Base-by-base conservation (phyloP, 2,797 vertebrate species). In the Trachurus trachurus region DNA sequence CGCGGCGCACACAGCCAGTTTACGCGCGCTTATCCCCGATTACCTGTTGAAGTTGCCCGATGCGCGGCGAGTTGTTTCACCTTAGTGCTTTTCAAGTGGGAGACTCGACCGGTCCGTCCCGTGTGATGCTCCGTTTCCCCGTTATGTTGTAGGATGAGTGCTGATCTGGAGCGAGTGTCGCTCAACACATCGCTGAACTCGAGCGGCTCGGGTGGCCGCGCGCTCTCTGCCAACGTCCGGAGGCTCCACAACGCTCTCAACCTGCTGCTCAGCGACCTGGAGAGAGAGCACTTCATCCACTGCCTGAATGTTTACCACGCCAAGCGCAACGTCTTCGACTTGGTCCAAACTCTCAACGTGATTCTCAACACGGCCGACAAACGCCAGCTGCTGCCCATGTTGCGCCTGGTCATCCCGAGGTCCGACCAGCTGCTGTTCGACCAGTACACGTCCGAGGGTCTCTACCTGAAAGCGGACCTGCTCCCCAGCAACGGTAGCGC, bases 341-440 rank as follows among this genome's bases (percentile, higher is more conserved):
- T 99, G 93, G 98, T 99, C 57, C 96, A 96, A 81, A 98, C 97
- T 63, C 96, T 98, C 70, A 95, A 94, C 73, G 96, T 97, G 54
- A 97, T 98, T 63, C 95, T 99, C 52, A 95, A 96, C 94, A 95
- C 95, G 19, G 88, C 95, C 19, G 89, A 83, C 31, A 97, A 98
- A 84, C 94, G 97, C 9, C 97, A 97, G 87, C 95, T 99, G 71
- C 92, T 99, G 70, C 98, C 98, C 60, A 95, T 98, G 96, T 92
- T 99, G 83, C 97, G 97, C 39, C 94, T 98, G 74, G 98, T 98
- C 84, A 96, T 99, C 85, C 98, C 97, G 26, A 95, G 97, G 81
- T 97, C 98, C 3, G 98, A 99, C 91, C 98, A 99, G 95, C 95
- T 98, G 59, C 95, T 98, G 57, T 99, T 99, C 77, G 98, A 99